Conservation (phyloP, 2,797 vertebrate species). For the Presbytis comata region DNA sequence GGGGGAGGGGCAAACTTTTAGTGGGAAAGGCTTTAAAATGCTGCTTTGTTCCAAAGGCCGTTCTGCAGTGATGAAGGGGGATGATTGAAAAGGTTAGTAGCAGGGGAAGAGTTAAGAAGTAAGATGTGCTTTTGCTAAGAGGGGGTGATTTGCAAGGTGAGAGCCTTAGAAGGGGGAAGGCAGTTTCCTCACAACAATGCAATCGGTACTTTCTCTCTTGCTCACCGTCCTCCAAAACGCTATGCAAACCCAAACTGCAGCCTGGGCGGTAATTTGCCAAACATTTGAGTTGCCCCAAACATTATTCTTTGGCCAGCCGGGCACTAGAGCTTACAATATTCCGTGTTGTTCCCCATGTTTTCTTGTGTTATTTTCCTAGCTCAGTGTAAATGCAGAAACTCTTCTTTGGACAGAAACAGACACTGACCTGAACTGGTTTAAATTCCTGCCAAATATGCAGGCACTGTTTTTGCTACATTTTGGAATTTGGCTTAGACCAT, state of each 20-base stretch:
- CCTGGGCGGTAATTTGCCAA: constrained; percentile 72
- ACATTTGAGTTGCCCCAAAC: constrained; percentile 65
- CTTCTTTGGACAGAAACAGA: constrained; percentile 81
- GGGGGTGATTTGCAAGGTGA: constrained; percentile 73
- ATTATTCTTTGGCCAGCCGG: constrained; percentile 75
- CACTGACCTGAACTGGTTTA: constrained; percentile 85
- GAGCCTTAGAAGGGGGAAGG: constrained; percentile 51
- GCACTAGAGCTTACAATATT: constrained; percentile 75
- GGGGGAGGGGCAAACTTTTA: constrained; percentile 77
- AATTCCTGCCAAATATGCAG: constrained; percentile 86
- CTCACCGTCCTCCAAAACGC: constrained; percentile 64
- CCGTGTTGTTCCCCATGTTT: constrained; percentile 81
- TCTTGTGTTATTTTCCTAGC: constrained; percentile 79
- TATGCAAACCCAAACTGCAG: constrained; percentile 69
- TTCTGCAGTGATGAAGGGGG: constrained; percentile 61
- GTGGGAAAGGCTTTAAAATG: constrained; percentile 70
- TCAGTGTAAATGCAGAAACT: constrained; percentile 77
- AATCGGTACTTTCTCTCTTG: constrained; percentile 68
- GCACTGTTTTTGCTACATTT: constrained; percentile 87
- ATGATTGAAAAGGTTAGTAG: constrained; percentile 75
- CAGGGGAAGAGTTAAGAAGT: constrained; percentile 74
- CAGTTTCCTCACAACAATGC: constrained; percentile 51
- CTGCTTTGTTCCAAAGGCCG: constrained; percentile 65
- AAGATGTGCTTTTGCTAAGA: constrained; percentile 66
- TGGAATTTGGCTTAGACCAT: constrained; percentile 85